Conservation (phyloP, 2,113 vertebrate genomes). For the Raja brachyura region DNA sequence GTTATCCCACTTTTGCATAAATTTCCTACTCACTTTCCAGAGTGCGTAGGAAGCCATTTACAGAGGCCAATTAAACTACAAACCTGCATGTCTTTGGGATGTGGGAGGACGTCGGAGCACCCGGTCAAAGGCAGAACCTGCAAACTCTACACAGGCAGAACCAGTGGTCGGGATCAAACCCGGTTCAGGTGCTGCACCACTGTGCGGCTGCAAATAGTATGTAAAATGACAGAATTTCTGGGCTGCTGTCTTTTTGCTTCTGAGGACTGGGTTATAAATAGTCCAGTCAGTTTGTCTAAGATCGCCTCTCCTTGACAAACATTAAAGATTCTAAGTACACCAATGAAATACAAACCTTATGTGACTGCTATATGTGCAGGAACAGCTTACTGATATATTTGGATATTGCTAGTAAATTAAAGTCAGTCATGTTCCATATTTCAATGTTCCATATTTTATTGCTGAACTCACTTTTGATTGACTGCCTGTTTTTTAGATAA, state of each 20-base stretch:
- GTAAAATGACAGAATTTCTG: too few species aligned
- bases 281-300: neutral
- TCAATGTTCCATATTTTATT: neutral
- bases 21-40: too few species aligned
- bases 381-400: neutral
- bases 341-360: neutral
- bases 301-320: neutral
- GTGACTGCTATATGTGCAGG: neutral
- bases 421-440: neutral
- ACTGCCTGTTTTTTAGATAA: neutral
- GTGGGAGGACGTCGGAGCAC: too few species aligned
- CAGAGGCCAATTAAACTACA: too few species aligned
- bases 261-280: neutral
- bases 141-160: too few species aligned
- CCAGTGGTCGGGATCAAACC: too few species aligned
- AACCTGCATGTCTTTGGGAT: too few species aligned
- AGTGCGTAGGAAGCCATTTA: too few species aligned
- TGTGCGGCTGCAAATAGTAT: too few species aligned
- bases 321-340: neutral
- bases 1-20: too few species aligned
- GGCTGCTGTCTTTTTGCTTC: neutral
- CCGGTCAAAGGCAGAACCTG: too few species aligned
- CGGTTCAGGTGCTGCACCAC: too few species aligned
- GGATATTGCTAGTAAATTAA: neutral
- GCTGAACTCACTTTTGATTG: neutral